phyloP scores from a whole-genome alignment of 2,888 invertebrate species.

The Eupithecia inturbata region DNA sequence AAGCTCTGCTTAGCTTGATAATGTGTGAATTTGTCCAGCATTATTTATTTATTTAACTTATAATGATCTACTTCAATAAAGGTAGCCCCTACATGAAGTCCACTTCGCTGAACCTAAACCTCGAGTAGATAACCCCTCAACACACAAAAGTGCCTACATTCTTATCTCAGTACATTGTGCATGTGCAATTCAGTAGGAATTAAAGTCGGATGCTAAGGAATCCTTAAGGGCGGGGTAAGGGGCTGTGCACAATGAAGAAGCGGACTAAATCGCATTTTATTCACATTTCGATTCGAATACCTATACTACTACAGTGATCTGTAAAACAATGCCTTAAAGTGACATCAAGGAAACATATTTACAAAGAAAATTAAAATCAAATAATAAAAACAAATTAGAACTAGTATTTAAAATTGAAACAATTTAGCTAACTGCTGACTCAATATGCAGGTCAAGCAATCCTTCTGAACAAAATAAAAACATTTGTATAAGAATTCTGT shows the following conservation, averaged over 20 bases:
- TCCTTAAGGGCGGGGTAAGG: constrained; percentile 67
- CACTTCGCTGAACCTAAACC: constrained; percentile 11
- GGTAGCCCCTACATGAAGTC: constrained; percentile 7
- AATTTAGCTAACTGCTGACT: no score
- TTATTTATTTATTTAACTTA: background rate
- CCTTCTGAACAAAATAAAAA: no score
- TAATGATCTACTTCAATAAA: background rate
- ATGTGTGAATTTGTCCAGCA: background rate
- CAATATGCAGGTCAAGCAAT: no score
- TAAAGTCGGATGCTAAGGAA: constrained; percentile 63
- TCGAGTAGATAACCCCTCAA: constrained; percentile 9
- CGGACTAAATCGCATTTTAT: background rate
- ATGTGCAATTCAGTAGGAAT: constrained; percentile 65
- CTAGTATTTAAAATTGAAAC: no score
- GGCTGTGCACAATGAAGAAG: constrained; percentile 43
- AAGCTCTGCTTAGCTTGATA: background rate
- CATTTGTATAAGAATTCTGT: no score
- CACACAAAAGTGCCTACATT: constrained; percentile 55
- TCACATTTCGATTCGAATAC: no score
- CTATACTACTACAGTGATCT: no score
- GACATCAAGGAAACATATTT: no score
- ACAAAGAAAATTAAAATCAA: no score
- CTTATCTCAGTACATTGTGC: constrained; percentile 65
- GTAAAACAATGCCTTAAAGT: no score
- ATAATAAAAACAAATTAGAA: no score